These are phyloP conservation scores for Pteropus rufus DNA, from an alignment of 2,797 vertebrate genomes.

Conservation along the genomic window DNA sequence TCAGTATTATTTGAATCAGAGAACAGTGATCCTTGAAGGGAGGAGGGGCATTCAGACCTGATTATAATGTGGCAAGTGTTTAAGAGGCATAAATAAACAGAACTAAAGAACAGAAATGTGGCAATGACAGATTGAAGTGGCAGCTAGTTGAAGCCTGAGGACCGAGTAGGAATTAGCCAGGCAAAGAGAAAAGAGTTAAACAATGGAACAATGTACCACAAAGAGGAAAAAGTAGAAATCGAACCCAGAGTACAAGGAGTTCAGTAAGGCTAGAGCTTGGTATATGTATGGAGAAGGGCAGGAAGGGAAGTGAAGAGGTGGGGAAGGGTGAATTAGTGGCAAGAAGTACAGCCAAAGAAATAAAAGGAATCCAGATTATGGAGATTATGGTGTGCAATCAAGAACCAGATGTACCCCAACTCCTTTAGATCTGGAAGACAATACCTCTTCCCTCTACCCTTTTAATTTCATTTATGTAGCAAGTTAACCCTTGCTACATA, in stretches of 20 bases:
- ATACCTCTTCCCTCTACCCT: neutral
- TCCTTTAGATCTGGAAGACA: neutral
- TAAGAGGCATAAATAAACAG: neutral
- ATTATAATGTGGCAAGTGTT: neutral
- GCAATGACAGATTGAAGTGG: neutral
- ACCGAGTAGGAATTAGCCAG: neutral
- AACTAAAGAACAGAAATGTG: neutral
- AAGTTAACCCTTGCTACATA: neutral
- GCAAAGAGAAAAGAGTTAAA: neutral
- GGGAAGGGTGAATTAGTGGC: neutral
- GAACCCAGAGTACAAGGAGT: neutral
- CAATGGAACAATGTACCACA: neutral
- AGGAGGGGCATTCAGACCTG: neutral
- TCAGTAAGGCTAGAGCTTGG: neutral
- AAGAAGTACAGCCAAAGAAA: neutral
- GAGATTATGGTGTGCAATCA: neutral
- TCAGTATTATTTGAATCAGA: neutral
- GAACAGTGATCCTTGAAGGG: neutral
- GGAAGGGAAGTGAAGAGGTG: too few species aligned
- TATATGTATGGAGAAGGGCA: fast-evolving
- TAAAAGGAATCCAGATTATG: neutral
- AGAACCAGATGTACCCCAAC: neutral
- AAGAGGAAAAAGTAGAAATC: neutral
- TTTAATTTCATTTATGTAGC: neutral
- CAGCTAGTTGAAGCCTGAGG: neutral